These are phyloP conservation scores for Melanerpes formicivorus DNA, from an alignment of 2,113 vertebrate species.

Conservation along the genomic window DNA sequence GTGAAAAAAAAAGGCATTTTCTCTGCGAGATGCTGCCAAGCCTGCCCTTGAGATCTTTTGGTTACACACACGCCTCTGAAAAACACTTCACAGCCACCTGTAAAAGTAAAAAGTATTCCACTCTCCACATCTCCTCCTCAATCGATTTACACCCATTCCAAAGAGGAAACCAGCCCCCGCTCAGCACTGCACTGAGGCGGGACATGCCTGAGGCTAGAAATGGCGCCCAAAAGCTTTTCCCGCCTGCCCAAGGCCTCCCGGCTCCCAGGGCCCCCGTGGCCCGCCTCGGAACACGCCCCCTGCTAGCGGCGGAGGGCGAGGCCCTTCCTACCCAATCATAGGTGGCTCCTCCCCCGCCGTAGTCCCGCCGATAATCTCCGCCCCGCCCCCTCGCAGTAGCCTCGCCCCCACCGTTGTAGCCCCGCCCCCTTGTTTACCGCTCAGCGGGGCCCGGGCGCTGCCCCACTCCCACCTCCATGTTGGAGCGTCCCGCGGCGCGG, in stretches of 20 bases:
- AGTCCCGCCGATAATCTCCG: too few relatives aligned
- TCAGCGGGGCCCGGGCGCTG: background rate
- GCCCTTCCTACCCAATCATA: too few relatives aligned
- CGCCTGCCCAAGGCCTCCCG: background rate
- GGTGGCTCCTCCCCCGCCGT: too few relatives aligned
- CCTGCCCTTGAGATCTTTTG: rapidly evolving
- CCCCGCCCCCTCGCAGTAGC: too few relatives aligned
- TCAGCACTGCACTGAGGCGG: rapidly evolving
- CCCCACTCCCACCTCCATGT: conserved; percentile 3
- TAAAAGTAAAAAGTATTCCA: background rate
- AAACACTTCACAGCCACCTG: background rate
- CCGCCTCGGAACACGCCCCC: too few relatives aligned
- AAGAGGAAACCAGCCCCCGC: rapidly evolving
- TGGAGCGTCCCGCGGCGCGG: background rate
- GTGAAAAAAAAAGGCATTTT: background rate
- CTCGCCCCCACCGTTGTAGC: background rate
- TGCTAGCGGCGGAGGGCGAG: too few relatives aligned
- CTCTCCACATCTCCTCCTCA: background rate
- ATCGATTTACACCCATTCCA: rapidly evolving
- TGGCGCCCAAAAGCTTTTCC: background rate
- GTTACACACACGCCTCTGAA: background rate
- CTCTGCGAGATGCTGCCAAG: background rate
- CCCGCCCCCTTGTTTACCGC: conserved; percentile 38
- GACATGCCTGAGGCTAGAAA: background rate
- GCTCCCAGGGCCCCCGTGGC: background rate